Percentiles rank a stretch among this genome's conserved stretches.
Evolutionary conservation across 2,113 vertebrate genomes (phyloP).

Genomic region (Thunnus maccoyii): DNA sequence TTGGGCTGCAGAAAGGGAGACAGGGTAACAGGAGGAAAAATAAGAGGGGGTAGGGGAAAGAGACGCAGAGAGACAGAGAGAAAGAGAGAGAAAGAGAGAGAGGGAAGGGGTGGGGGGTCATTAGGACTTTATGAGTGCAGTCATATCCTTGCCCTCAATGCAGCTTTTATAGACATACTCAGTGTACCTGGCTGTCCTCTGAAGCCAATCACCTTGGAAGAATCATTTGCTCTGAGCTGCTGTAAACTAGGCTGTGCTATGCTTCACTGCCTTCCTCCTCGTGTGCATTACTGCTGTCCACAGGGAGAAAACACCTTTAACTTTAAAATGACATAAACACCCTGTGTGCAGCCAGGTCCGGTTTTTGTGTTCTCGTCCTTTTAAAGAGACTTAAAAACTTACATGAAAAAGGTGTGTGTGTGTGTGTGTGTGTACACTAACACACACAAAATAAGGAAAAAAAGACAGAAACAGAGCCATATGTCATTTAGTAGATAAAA

Average conservation of each 20-base stretch:
- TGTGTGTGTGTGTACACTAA: not conserved
- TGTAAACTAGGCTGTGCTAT: conserved; percentile 67
- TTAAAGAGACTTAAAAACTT: no score
- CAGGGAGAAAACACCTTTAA: conserved; percentile 30
- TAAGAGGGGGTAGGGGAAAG: conserved; percentile 5
- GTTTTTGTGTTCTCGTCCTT: conserved; percentile 7
- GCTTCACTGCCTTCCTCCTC: conserved; percentile 54
- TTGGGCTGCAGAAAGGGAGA: conserved; percentile 45
- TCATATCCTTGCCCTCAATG: conserved; percentile 65
- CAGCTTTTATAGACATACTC: conserved; percentile 64
- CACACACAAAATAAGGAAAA: not conserved
- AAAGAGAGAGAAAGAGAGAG: not conserved
- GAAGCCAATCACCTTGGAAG: conserved; percentile 70
- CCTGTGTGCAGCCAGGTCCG: not conserved
- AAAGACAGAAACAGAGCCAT: not conserved
- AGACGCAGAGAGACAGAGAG: conserved; percentile 9
- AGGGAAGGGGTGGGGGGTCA: conserved; percentile 21
- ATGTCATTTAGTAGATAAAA: conserved; percentile 16
- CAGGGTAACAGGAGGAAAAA: conserved; percentile 35
- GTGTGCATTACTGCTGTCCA: conserved; percentile 40
- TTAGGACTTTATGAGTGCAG: conserved; percentile 71
- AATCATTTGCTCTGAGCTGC: conserved; percentile 55
- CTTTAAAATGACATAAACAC: conserved; percentile 29
- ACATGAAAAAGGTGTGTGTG: no score
- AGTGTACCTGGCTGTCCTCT: conserved; percentile 52